Percentiles rank a stretch among this genome's conserved stretches.
phyloP scores from a whole-genome alignment of 2,113 vertebrate genomes.

The Gambusia holbrooki region DNA sequence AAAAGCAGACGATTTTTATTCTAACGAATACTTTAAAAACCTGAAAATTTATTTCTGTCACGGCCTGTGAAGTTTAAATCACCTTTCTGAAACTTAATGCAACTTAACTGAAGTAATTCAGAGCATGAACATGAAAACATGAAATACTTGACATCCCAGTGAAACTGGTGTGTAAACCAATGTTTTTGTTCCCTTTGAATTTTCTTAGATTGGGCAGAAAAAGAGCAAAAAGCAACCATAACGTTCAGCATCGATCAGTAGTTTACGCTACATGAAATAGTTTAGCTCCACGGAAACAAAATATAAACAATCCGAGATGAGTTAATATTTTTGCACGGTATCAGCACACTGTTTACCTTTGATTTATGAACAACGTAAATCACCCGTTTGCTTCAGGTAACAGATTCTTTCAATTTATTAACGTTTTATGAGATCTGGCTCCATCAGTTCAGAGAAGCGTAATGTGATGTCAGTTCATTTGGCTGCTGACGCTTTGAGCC shows the following conservation, averaged over 20 bases:
- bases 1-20: too few relatives aligned
- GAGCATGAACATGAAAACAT: too few relatives aligned
- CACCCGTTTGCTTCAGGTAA: not conserved
- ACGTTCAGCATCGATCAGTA: not conserved
- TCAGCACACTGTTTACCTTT: not conserved
- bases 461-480: not conserved
- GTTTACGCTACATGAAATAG: not conserved
- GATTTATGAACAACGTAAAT: not conserved
- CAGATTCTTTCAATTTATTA: not conserved
- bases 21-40: too few relatives aligned
- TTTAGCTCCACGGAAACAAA: not conserved
- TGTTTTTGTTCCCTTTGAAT: too few relatives aligned
- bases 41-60: too few relatives aligned
- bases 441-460: not conserved
- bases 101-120: too few relatives aligned
- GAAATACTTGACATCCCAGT: too few relatives aligned
- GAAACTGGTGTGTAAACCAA: too few relatives aligned
- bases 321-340: not conserved
- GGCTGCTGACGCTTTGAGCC: constrained; percentile 9
- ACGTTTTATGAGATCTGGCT: constrained; percentile 27
- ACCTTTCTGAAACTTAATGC: too few relatives aligned
- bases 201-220: not conserved
- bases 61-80: too few relatives aligned
- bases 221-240: not conserved
- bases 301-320: not conserved